phyloP scores from a whole-genome alignment of 2,888 invertebrate species.

The Embidobia sp. region DNA sequence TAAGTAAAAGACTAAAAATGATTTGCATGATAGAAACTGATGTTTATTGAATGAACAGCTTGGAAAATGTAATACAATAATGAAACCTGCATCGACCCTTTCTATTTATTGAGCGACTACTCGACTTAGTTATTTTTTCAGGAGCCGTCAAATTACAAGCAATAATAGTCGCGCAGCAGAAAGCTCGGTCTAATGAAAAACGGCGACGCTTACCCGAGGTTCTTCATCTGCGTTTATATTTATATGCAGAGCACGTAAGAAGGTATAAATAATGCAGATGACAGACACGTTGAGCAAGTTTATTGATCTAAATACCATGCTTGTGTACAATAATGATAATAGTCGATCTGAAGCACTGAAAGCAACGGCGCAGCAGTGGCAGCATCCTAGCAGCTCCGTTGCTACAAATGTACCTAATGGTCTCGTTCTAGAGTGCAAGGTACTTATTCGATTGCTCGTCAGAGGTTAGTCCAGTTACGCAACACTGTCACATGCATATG shows the following conservation, averaged over 20 bases:
- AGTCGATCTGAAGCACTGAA: slow-evolving; percentile 50
- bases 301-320: slow-evolving; percentile 57
- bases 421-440: slow-evolving; percentile 61
- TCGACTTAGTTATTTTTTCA: too few species aligned
- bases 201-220: neutral
- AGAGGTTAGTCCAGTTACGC: slow-evolving; percentile 57
- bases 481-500: slow-evolving; percentile 56
- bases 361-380: slow-evolving; percentile 23
- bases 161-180: too few species aligned
- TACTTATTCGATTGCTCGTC: slow-evolving; percentile 61
- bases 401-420: slow-evolving; percentile 63
- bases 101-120: too few species aligned
- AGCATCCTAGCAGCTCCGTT: slow-evolving; percentile 46
- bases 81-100: too few species aligned
- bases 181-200: too few species aligned
- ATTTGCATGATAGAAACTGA: too few species aligned
- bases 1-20: too few species aligned
- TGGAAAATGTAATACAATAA: too few species aligned
- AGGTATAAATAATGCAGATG: slow-evolving; percentile 15
- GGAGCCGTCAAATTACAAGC: too few species aligned
- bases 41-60: too few species aligned
- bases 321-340: slow-evolving; percentile 58
- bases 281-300: slow-evolving; percentile 28
- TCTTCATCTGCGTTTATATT: neutral
- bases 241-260: neutral